Conservation (phyloP, 2,888 invertebrate genomes). For the Dicyrtomina minuta region DNA sequence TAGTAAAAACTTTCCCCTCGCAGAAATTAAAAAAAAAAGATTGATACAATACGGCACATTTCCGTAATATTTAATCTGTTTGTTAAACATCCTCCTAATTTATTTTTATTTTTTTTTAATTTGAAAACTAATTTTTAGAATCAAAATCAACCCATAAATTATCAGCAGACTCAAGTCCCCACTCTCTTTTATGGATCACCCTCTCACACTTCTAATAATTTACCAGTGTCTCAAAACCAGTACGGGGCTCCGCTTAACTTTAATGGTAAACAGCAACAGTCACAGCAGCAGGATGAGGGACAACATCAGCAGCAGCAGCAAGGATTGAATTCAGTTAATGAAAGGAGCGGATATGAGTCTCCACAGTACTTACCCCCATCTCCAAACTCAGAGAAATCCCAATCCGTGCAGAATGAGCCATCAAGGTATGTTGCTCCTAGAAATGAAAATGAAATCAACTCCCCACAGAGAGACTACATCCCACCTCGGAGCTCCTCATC, state of each 20-base stretch:
- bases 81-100: too few relatives aligned
- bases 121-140: too few relatives aligned
- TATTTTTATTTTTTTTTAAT: too few relatives aligned
- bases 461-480: conserved; percentile 3
- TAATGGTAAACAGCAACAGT: conserved; percentile 14
- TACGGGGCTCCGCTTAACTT: not conserved
- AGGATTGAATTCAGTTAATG: not conserved
- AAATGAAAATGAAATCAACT: not conserved
- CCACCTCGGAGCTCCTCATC: not conserved
- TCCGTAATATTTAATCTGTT: too few relatives aligned
- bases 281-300: not conserved
- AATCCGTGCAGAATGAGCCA: not conserved
- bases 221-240: too few relatives aligned
- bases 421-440: not conserved
- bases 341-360: too few relatives aligned
- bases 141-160: too few relatives aligned
- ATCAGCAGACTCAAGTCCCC: too few relatives aligned
- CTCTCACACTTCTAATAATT: not conserved
- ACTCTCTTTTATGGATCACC: too few relatives aligned
- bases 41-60: too few relatives aligned
- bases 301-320: conserved; percentile 13
- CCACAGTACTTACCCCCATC: not conserved
- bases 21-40: too few relatives aligned
- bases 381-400: not conserved
- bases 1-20: too few relatives aligned